phyloP scores from a whole-genome alignment of 2,888 invertebrate genomes.

The Crioceris asparagi region DNA sequence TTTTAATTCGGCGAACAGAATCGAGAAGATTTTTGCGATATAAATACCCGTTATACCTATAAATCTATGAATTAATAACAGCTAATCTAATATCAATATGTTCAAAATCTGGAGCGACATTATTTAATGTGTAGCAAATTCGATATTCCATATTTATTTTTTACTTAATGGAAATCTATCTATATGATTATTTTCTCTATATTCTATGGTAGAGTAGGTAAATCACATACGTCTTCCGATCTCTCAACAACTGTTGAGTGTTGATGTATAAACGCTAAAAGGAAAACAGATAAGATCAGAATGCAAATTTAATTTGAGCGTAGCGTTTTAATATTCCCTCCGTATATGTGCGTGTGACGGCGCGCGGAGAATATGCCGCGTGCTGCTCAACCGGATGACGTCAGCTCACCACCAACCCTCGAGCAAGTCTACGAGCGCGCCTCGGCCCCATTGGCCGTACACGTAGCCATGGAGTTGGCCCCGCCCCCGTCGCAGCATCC shows the following conservation, averaged over 20 bases:
- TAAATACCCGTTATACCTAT: no score
- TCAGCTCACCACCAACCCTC: constrained; percentile 25
- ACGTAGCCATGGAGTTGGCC: constrained; percentile 18
- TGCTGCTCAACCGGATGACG: constrained; percentile 27
- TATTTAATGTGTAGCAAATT: no score
- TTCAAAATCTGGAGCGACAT: no score
- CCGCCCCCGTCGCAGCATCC: constrained; percentile 30
- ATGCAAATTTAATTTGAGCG: constrained; percentile 37
- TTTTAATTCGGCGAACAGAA: no score
- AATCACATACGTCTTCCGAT: constrained; percentile 12
- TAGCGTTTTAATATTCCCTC: constrained; percentile 36
- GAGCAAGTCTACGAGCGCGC: constrained; percentile 22
- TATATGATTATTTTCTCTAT: no score
- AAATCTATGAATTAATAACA: no score
- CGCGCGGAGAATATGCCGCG: neutral
- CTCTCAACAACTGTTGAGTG: constrained; percentile 26
- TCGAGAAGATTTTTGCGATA: no score
- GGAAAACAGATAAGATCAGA: constrained; percentile 36
- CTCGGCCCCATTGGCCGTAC: constrained; percentile 19
- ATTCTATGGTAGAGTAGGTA: no score
- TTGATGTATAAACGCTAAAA: constrained; percentile 33
- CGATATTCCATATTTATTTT: no score
- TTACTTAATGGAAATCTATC: no score
- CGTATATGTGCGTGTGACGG: constrained; percentile 24
- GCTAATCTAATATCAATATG: no score